Evolutionary conservation across 2,888 invertebrate species (phyloP).

Genomic region (Chironomus riparius): DNA sequence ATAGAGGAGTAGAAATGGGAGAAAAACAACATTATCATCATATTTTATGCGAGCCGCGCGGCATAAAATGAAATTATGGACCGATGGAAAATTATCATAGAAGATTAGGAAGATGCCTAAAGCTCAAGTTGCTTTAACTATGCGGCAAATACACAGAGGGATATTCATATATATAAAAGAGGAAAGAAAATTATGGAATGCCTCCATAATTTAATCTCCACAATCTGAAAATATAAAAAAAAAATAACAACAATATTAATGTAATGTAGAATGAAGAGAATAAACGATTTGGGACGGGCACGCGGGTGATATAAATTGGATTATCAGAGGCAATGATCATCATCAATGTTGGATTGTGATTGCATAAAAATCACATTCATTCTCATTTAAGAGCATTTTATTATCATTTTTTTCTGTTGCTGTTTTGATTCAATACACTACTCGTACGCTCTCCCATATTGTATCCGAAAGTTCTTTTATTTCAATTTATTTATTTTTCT

Average conservation of each 20-base stretch:
- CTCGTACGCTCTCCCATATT: not conserved
- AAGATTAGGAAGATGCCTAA: not conserved
- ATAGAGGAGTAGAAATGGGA: too few species aligned
- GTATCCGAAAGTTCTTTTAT: not conserved
- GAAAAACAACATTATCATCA: not conserved
- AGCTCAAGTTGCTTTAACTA: not conserved
- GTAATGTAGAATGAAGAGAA: not conserved
- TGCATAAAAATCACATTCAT: slow-evolving; percentile 20
- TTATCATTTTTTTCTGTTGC: not conserved
- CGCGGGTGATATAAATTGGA: not conserved
- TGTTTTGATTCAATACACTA: not conserved
- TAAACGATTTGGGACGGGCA: not conserved
- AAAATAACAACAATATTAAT: not conserved
- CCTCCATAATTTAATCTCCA: not conserved
- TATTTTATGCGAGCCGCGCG: not conserved
- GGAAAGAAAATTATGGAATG: not conserved
- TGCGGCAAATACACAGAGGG: not conserved
- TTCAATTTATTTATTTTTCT: not conserved
- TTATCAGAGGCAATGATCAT: not conserved
- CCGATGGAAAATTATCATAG: slow-evolving; percentile 1
- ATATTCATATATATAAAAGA: not conserved
- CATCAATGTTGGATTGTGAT: not conserved
- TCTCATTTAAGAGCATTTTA: slow-evolving; percentile 3
- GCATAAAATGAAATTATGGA: not conserved
- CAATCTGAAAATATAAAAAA: not conserved